Conservation (phyloP, 1,140 invertebrate genomes). For the Pseudobourletiella spinata region DNA sequence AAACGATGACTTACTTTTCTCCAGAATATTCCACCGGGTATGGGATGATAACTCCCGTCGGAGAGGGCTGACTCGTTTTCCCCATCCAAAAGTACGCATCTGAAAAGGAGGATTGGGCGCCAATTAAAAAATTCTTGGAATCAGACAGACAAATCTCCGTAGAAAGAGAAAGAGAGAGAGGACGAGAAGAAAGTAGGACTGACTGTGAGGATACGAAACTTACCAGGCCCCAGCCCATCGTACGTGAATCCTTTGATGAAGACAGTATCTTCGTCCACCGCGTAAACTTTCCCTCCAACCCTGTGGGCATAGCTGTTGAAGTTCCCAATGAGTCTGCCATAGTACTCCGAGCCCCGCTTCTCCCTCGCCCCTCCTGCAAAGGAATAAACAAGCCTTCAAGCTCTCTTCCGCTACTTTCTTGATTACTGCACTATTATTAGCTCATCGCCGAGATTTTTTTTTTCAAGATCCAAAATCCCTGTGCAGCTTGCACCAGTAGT, state of each 20-base stretch:
- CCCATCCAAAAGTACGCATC: conserved; percentile 84
- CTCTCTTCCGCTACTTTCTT: too few relatives aligned
- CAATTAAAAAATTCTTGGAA: background rate
- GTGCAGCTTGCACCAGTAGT: too few relatives aligned
- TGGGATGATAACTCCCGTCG: conserved; percentile 69
- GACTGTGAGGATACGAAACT: background rate
- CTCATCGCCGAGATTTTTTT: too few relatives aligned
- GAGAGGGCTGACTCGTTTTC: conserved; percentile 60
- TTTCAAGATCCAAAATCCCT: too few relatives aligned
- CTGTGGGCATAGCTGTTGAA: conserved; percentile 59
- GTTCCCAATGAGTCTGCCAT: conserved; percentile 61
- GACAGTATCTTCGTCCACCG: conserved; percentile 75
- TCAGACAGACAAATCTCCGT: too few relatives aligned
- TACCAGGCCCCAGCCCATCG: conserved; percentile 66
- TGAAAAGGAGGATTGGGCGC: conserved; percentile 36
- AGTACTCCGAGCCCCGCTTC: conserved; percentile 43
- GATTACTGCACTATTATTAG: too few relatives aligned
- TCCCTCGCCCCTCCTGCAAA: background rate
- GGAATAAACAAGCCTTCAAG: background rate
- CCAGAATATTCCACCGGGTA: conserved; percentile 68
- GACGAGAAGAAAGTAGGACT: too few relatives aligned
- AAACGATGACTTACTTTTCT: conserved; percentile 49
- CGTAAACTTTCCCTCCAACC: conserved; percentile 61
- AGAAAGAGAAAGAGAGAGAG: too few relatives aligned
- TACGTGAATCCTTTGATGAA: conserved; percentile 78